A percentile compares a stretch with the other conserved stretches of the same genome.
Conservation (phyloP, 2,888 invertebrate genomes). For the Lasioglossum leucozonium region DNA sequence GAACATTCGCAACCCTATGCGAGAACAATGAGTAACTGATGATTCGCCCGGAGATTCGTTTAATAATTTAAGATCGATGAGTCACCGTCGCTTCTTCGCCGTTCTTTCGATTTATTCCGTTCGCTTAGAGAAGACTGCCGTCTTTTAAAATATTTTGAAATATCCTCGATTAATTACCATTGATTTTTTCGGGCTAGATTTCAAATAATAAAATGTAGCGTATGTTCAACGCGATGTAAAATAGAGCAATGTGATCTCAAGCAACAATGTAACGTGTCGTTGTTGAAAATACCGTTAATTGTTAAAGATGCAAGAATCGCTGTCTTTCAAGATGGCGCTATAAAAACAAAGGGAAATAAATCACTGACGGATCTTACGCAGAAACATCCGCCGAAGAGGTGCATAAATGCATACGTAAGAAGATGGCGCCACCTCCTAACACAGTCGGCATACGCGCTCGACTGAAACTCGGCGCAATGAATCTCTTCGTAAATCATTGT, state of each 20-base stretch:
- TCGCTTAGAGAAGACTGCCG: neutral
- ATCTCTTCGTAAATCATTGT: neutral
- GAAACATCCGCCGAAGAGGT: neutral
- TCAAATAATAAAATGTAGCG: neutral
- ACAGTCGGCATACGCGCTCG: neutral
- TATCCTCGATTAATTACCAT: too few species aligned
- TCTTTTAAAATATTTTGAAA: too few species aligned
- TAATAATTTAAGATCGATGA: neutral
- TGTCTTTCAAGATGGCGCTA: neutral
- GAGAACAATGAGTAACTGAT: neutral
- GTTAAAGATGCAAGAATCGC: neutral
- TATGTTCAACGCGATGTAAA: neutral
- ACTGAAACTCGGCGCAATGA: neutral
- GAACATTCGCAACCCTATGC: neutral
- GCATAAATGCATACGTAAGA: conserved; percentile 8
- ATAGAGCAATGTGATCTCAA: neutral
- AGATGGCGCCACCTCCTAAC: conserved; percentile 21
- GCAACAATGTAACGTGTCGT: neutral
- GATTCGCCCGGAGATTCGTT: neutral
- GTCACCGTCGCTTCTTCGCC: neutral
- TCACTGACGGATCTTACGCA: neutral
- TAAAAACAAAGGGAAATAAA: neutral
- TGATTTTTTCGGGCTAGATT: too few species aligned
- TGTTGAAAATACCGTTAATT: neutral
- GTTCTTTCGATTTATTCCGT: neutral